Conservation (phyloP, 2,797 vertebrate genomes). For the Sebastes vulpes region DNA sequence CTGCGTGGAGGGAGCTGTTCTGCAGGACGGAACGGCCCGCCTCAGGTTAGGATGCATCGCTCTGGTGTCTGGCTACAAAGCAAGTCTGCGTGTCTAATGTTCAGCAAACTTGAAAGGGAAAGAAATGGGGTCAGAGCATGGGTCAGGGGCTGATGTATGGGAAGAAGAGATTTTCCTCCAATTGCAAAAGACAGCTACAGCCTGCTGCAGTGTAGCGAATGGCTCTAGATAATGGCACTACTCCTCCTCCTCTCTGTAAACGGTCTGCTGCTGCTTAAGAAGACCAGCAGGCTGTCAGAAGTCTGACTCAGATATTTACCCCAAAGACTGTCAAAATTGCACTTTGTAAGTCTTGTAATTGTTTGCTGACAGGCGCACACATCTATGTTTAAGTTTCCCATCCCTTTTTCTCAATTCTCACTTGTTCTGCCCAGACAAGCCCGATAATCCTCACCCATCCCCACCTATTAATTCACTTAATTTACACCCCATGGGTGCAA, state of each 20-base stretch:
- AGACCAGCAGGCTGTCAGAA: background rate
- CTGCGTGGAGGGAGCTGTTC: constrained; percentile 88
- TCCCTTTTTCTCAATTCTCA: constrained; percentile 1
- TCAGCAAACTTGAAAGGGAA: constrained; percentile 62
- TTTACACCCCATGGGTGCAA: constrained; percentile 22
- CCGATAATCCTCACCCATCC: constrained; percentile 12
- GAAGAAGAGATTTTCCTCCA: constrained; percentile 30
- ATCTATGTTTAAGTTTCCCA: background rate
- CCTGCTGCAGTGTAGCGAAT: constrained; percentile 26
- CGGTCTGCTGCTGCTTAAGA: constrained; percentile 11
- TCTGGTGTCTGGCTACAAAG: constrained; percentile 22
- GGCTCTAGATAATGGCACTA: background rate
- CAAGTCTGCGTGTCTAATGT: constrained; percentile 38
- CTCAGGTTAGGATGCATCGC: constrained; percentile 76
- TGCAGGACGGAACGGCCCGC: constrained; percentile 85
- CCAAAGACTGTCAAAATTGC: background rate
- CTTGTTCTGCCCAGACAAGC: constrained; percentile 19
- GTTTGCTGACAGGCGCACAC: background rate
- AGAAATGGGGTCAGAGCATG: constrained; percentile 47
- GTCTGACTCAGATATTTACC: constrained; percentile 6
- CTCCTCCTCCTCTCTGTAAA: constrained; percentile 12
- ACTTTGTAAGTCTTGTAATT: background rate
- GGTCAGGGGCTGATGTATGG: constrained; percentile 58
- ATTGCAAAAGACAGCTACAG: constrained; percentile 34
- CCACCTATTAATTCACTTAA: constrained; percentile 1